Base-by-base conservation (phyloP, 1,140 invertebrate genomes). In the Rhagoletis pomonella region DNA sequence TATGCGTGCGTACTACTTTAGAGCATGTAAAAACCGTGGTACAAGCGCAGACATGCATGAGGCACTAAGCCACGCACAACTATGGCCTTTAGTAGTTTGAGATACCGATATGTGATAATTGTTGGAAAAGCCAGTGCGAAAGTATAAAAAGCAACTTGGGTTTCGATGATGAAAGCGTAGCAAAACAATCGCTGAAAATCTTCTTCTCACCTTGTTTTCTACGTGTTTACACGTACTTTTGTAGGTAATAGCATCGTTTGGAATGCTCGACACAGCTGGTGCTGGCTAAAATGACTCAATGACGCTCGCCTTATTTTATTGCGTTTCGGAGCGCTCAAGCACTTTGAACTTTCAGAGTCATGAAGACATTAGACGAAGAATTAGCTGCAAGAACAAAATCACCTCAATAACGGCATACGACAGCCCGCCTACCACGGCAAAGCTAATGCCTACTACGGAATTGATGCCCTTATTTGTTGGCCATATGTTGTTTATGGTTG, bases 401-500 rank as follows among this genome's bases (percentile, higher is more conserved):
- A 55, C 50, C 50, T 5, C 50, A 55, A 62, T 62, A 14, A 17
- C 60, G 17, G 29, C 9, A n/a, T 12, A 10, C 42, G 67, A 73
- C 39, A 44, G 42, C 14, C 67, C 64, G 19, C 64, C 42, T 12
- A 67, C 39, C 44, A 73, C 14, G 42, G 14, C 67, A 73, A 47
- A 44, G 67, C 17, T 55, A 73, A 29, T 44, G 67, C 42, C 44
- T 73, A 14, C 42, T 73, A 6, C 44, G 67, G 67, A 73, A 73
- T 14, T 47, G 42, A 73, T 44, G 44, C 67, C 12, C 67, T 73
- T 73, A 47, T 73, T 73, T 73, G 67, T 73, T 73, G 42, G 3
- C 29, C 44, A 73, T 73, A 47, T 17, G 29, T 73, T 73, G 67
- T 39, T 65, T 73, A 73, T 10, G 39, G 67, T 42, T 73, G 67